Conservation (phyloP, 1,140 invertebrate species). For the Brachystomella parvula region DNA sequence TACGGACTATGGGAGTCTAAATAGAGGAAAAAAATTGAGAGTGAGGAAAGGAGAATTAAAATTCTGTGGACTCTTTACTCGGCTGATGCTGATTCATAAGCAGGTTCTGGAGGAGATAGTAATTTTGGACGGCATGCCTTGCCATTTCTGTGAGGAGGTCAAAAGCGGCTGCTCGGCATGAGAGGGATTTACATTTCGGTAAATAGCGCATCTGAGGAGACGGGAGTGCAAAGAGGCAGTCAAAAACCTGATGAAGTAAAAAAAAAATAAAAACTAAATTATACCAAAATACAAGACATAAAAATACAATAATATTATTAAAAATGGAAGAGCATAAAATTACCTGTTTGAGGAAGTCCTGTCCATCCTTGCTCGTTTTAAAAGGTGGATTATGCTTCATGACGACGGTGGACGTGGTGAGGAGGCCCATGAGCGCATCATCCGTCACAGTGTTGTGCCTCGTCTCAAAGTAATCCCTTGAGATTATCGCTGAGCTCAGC, state of each 20-base stretch:
- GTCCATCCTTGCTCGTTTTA: constrained; percentile 68
- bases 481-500: constrained; percentile 63
- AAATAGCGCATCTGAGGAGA: constrained; percentile 72
- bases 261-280: constrained; percentile 17
- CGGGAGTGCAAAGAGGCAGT: constrained; percentile 80
- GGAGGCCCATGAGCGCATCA: constrained; percentile 79
- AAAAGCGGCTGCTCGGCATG: constrained; percentile 77
- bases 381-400: constrained; percentile 80
- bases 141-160: constrained; percentile 81
- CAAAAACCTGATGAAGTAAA: constrained; percentile 57
- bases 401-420: constrained; percentile 74
- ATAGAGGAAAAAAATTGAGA: constrained; percentile 21
- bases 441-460: constrained; percentile 73
- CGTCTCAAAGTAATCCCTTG: constrained; percentile 71
- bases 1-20: constrained; percentile 70
- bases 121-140: constrained; percentile 75
- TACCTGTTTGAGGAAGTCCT: constrained; percentile 46
- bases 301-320: constrained; percentile 51
- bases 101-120: constrained; percentile 69
- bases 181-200: constrained; percentile 85
- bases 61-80: constrained; percentile 44
- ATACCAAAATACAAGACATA: constrained; percentile 4
- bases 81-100: constrained; percentile 77
- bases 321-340: no score
- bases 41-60: constrained; percentile 25